A percentile compares a stretch with the other conserved stretches of the same genome.
Evolutionary conservation across 2,797 vertebrate genomes (phyloP).

Genomic region (Psittacula derbiana): DNA sequence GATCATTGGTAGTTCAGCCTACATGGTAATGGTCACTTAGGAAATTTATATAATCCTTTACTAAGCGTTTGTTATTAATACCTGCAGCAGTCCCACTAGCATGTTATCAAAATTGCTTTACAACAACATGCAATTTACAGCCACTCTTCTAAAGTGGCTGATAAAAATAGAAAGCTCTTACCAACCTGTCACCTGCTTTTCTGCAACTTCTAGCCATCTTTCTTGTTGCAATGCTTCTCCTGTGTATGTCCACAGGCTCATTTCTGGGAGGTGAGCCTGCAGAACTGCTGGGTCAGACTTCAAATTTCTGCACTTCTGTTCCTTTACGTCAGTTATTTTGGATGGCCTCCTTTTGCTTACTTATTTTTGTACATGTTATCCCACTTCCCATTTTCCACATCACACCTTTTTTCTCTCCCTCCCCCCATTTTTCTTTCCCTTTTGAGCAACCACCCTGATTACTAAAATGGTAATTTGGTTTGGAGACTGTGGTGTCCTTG

Average conservation of each 20-base stretch:
- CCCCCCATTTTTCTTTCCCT: background rate
- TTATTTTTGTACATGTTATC: background rate
- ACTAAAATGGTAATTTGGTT: background rate
- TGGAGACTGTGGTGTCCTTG: background rate
- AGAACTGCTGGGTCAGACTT: background rate
- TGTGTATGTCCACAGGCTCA: background rate
- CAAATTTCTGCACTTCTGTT: background rate
- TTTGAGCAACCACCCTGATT: background rate
- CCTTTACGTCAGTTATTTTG: background rate
- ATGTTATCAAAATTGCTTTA: background rate
- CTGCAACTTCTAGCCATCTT: background rate
- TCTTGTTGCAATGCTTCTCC: background rate
- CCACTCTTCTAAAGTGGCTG: background rate
- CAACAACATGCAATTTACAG: background rate
- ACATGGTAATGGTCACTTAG: background rate
- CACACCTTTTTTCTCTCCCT: fast-evolving
- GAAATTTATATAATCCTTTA: background rate
- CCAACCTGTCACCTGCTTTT: background rate
- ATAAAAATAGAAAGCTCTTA: background rate
- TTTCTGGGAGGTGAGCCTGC: background rate
- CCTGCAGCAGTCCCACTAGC: background rate
- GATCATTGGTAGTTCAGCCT: background rate
- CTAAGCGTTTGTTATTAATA: background rate
- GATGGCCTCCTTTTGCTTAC: background rate
- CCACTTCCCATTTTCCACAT: background rate